Evolutionary conservation across 2,888 invertebrate genomes (phyloP), one percentile per base, ranked within the genome.

Genomic region (Sisyra nigra): DNA sequence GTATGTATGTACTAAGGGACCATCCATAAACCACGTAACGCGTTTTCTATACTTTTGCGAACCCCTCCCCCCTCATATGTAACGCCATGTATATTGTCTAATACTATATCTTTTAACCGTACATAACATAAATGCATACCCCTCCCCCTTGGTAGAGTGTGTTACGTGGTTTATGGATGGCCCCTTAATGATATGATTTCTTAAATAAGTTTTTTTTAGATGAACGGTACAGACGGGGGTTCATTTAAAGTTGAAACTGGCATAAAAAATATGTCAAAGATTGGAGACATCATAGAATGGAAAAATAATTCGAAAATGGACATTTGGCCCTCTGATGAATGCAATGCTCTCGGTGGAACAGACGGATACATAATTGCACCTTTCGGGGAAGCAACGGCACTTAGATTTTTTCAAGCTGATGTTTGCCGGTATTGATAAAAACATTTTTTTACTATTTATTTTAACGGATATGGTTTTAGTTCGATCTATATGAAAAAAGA

Each of bases 201-300:
- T n/a, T n/a, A n/a, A n/a, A n/a, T n/a, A n/a, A n/a, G n/a, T n/a
- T n/a, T 5, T 42, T 48, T 50, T 34, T 48, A 76, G 76, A 56
- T 69, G 47, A 76, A 76, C 53, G 56, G 52, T 10, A 64, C 72
- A 1, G 57, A 60, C 15, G 51, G 64, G 1, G 76, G 74, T 1
- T 74, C 74, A 0, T 71, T 63, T 53, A 66, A 66, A 35, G 66
- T 74, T 54, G 60, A 65, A 3, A 65, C 73, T 1, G 76, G 76
- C 0, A 54, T 62, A 0, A 59, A 67, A 29, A 60, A 73, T 53
- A 51, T 69, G 0, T 55, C 55, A 1, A 61, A 63, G 2, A 75
- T 75, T 0, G 59, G 66, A 46, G 65, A 72, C 2, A 57, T 67
- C 0, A 55, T 65, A 0, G 73, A 64, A 53, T 59, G 67, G 44